phyloP scores from a whole-genome alignment of 1,140 invertebrate species.

The Dendrolimus kikuchii region DNA sequence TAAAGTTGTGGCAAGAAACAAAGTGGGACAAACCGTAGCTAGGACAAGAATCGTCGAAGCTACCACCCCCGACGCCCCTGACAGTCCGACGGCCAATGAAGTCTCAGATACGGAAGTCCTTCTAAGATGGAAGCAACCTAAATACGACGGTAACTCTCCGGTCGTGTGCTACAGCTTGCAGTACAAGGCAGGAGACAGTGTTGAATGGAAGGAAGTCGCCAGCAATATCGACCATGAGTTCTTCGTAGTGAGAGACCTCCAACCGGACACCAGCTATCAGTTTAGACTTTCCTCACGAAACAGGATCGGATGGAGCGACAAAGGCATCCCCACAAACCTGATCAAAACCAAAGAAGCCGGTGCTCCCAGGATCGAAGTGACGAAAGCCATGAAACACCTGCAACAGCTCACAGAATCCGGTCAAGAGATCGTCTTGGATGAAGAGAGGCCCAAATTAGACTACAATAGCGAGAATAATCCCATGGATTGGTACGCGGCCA shows the following conservation, averaged over 20 bases:
- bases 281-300: conserved; percentile 93
- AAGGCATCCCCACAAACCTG: conserved; percentile 81
- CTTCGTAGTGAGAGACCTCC: conserved; percentile 85
- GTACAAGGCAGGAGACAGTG: conserved; percentile 81
- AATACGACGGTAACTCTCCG: conserved; percentile 86
- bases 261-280: conserved; percentile 86
- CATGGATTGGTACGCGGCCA: conserved; percentile 79
- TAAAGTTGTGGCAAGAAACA: conserved; percentile 94
- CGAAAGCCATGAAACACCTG: conserved; percentile 85
- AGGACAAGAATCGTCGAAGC: conserved; percentile 82
- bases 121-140: conserved; percentile 90
- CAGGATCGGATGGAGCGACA: conserved; percentile 93
- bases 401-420: conserved; percentile 88
- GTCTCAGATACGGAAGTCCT: conserved; percentile 90
- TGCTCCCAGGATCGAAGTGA: conserved; percentile 80
- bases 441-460: conserved; percentile 77
- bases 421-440: conserved; percentile 78
- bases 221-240: conserved; percentile 96
- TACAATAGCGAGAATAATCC: conserved; percentile 84
- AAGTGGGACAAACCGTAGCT: conserved; percentile 83
- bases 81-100: conserved; percentile 88
- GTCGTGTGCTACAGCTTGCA: conserved; percentile 90
- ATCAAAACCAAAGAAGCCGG: conserved; percentile 80
- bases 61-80: conserved; percentile 85
- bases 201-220: conserved; percentile 89